A percentile compares a stretch with the other conserved stretches of the same genome.
phyloP scores from a whole-genome alignment of 2,797 vertebrate species.

The Cheirogaleus major region DNA sequence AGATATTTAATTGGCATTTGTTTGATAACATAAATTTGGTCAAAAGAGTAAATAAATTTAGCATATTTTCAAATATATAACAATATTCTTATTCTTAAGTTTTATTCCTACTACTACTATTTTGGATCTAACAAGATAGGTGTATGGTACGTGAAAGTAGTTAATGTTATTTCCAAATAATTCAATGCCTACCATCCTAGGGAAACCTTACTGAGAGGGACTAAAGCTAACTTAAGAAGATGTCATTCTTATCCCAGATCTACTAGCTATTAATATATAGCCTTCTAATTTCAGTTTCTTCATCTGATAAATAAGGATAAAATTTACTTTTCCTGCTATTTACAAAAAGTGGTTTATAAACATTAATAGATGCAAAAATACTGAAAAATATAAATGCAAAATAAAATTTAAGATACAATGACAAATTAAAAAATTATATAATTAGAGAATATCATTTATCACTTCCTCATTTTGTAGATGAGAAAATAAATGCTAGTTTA shows the following conservation, averaged over 20 bases:
- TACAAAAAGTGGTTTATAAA: neutral
- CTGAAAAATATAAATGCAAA: neutral
- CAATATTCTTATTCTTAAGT: neutral
- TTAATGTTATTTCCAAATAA: neutral
- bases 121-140: neutral
- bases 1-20: neutral
- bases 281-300: neutral
- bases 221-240: neutral
- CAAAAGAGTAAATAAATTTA: neutral
- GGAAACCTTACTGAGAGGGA: neutral
- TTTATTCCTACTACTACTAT: neutral
- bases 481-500: neutral
- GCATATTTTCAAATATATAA: conserved; percentile 20
- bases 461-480: conserved; percentile 26
- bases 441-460: neutral
- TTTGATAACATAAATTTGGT: neutral
- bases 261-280: neutral
- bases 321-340: neutral
- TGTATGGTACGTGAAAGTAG: neutral
- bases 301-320: neutral
- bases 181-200: neutral
- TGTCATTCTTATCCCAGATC: neutral
- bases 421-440: conserved; percentile 5
- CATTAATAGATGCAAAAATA: neutral
- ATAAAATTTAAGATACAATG: neutral